phyloP scores from a whole-genome alignment of 1,140 invertebrate species.

The Drosophila triauraria region DNA sequence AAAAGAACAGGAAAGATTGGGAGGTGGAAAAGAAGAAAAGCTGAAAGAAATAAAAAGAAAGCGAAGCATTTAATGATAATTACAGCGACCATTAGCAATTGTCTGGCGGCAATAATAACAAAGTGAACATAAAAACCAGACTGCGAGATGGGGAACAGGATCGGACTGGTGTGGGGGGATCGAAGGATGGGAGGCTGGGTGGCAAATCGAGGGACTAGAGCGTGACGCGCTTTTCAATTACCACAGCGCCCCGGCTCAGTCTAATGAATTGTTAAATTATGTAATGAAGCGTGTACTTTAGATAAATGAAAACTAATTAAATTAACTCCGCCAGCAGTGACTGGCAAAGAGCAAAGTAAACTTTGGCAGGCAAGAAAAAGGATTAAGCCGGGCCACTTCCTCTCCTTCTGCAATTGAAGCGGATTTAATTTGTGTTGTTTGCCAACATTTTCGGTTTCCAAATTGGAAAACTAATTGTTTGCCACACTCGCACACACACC shows the following conservation, averaged over 20 bases:
- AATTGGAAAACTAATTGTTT: conserved; percentile 77
- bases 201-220: conserved; percentile 42
- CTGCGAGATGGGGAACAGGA: conserved; percentile 21
- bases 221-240: conserved; percentile 74
- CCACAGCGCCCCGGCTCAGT: conserved; percentile 56
- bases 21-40: conserved; percentile 10
- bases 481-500: conserved; percentile 34
- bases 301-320: conserved; percentile 79
- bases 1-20: conserved; percentile 10
- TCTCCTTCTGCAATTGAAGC: conserved; percentile 24
- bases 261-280: conserved; percentile 78
- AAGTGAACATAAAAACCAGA: conserved; percentile 61
- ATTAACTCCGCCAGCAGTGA: conserved; percentile 52
- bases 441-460: conserved; percentile 58
- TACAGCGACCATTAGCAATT: conserved; percentile 76
- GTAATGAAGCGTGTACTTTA: conserved; percentile 77
- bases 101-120: conserved; percentile 74
- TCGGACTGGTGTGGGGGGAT: not conserved
- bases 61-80: conserved; percentile 71
- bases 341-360: conserved; percentile 44
- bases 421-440: conserved; percentile 68
- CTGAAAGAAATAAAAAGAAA: conserved; percentile 34
- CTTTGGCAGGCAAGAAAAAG: conserved; percentile 43
- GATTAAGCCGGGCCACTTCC: conserved; percentile 1
- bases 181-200: not conserved